A percentile compares a stretch with the other conserved stretches of the same genome.
Evolutionary conservation across 2,888 invertebrate genomes (phyloP).

Genomic region (Cancer borealis): DNA sequence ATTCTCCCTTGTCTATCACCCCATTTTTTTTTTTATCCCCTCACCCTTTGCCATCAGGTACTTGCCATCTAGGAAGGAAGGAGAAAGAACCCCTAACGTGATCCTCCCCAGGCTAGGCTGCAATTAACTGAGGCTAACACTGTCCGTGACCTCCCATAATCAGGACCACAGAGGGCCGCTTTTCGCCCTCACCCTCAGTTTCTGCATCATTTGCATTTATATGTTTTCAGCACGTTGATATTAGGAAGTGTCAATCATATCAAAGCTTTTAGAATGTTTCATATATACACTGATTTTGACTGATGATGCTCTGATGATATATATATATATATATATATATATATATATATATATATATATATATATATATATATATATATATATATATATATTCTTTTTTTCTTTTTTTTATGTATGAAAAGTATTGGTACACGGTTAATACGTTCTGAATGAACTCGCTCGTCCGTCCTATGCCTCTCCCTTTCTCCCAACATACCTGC

Average conservation of each 20-base stretch:
- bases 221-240: background rate
- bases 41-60: no score
- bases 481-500: no score
- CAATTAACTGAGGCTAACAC: background rate
- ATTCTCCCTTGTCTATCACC: no score
- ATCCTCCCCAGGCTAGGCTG: background rate
- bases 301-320: background rate
- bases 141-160: conserved; percentile 13
- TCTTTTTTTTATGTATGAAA: no score
- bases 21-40: no score
- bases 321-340: conserved; percentile 28
- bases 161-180: background rate
- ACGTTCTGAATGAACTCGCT: no score
- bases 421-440: no score
- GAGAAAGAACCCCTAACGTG: background rate
- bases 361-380: conserved; percentile 44
- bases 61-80: background rate
- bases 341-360: conserved; percentile 49
- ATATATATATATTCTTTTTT: background rate
- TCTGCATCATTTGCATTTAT: background rate
- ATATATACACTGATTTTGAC: background rate
- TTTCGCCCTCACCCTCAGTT: background rate
- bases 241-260: background rate
- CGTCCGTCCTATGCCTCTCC: no score
- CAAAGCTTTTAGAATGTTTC: background rate